phyloP scores from a whole-genome alignment of 2,888 invertebrate species.

The Spilosoma lubricipeda region DNA sequence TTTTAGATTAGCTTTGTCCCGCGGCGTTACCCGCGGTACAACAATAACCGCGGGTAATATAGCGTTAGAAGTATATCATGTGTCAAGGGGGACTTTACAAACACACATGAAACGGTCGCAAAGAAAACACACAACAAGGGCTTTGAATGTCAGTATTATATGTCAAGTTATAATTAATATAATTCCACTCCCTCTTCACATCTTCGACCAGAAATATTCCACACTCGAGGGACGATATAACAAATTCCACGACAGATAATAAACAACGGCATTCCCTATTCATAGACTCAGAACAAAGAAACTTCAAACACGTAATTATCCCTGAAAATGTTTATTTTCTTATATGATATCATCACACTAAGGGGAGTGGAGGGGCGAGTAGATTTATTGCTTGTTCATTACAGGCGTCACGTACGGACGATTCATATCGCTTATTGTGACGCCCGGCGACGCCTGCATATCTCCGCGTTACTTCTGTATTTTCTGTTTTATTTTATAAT shows the following conservation, averaged over 20 bases:
- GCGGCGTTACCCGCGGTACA: too few species aligned
- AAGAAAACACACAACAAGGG: too few species aligned
- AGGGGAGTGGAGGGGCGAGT: constrained; percentile 17
- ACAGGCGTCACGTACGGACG: constrained; percentile 38
- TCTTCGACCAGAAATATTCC: background rate
- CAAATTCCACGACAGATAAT: background rate
- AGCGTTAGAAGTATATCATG: too few species aligned
- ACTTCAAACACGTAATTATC: constrained; percentile 16
- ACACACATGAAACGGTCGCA: too few species aligned
- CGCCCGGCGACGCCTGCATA: constrained; percentile 44
- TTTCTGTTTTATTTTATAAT: constrained; percentile 34
- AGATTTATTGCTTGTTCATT: constrained; percentile 48
- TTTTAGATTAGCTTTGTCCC: too few species aligned
- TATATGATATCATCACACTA: constrained; percentile 31
- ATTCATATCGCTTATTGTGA: constrained; percentile 47
- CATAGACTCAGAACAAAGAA: constrained; percentile 21
- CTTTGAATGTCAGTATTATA: too few species aligned
- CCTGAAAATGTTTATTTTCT: constrained; percentile 21
- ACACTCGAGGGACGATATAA: background rate
- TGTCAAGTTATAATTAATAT: background rate
- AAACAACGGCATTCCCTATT: background rate
- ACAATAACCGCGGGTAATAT: too few species aligned
- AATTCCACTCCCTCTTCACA: background rate
- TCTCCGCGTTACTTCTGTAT: constrained; percentile 24
- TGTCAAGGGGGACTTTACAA: too few species aligned